Conservation (phyloP, 2,888 invertebrate species). For the Melinopterus prodromus region DNA sequence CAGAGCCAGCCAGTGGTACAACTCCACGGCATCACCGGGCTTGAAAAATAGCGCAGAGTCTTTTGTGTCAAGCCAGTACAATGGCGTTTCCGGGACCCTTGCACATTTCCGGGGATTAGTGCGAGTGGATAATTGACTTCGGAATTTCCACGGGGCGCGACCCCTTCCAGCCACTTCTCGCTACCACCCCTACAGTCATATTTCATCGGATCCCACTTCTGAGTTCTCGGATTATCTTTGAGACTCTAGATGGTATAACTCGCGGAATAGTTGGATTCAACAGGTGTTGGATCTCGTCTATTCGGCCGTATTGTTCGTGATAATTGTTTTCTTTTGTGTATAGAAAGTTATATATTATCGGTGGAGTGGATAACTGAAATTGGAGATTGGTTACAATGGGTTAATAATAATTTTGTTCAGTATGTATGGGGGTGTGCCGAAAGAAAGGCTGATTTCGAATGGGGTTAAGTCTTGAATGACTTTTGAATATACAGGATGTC, state of each 20-base stretch:
- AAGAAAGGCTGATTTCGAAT: no score
- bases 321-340: background rate
- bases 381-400: background rate
- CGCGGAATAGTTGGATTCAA: background rate
- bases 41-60: slow-evolving; percentile 49
- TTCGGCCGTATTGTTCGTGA: background rate
- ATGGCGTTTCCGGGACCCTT: slow-evolving; percentile 52
- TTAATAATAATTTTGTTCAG: no score
- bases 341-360: slow-evolving; percentile 5
- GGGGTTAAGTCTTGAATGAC: no score
- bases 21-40: slow-evolving; percentile 27
- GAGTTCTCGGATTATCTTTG: slow-evolving; percentile 19
- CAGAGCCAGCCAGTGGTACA: background rate
- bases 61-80: slow-evolving; percentile 53
- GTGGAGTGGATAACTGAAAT: background rate
- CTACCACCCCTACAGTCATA: slow-evolving; percentile 13
- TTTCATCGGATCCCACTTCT: slow-evolving; percentile 24
- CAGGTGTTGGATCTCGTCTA: background rate
- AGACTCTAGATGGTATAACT: background rate
- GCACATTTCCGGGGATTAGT: slow-evolving; percentile 56
- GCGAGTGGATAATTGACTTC: slow-evolving; percentile 58
- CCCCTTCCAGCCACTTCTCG: slow-evolving; percentile 17
- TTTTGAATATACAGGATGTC: no score
- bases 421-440: no score
- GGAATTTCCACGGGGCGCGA: background rate